Base-by-base conservation (phyloP, 2,113 vertebrate species). In the Hippotragus niger region DNA sequence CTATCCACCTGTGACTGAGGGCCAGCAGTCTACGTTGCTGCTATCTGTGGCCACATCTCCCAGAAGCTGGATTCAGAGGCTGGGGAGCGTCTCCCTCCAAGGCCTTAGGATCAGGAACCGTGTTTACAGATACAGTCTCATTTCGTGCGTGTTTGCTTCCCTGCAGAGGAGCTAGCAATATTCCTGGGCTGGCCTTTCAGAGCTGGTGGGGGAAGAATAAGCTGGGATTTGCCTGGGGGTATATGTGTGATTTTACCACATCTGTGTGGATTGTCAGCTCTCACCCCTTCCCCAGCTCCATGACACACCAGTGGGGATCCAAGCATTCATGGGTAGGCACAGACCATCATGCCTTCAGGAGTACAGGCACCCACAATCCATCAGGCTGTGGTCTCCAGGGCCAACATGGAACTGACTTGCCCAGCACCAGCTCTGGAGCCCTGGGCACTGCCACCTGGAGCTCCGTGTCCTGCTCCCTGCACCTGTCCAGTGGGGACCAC, bases 381-480 rank as follows among this genome's bases (percentile, higher is more conserved):
- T n/a, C 50, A 50, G 85, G 57, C 7, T 0, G 13, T 43, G 40
- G 5, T 55, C 36, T n/a, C 23, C 0, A 0, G 80, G 74, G 27
- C 33, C 31, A 40, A 3, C 1, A 0, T 2, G 2, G 50, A 45
- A 2, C 21, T 27, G 36, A 19, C 21, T 7, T 36, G 43, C 45
- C 40, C 2, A 5, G 64, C 25, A 53, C 47, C 58, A 13, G 29
- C 25, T 64, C 78, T 10, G n/a, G 43, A 27, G 4, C 53, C 80
- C 27, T 9, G 64, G 87, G 43, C 29, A 5, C 71, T 31, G 55
- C 81, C 3, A 1, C 11, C 90, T 45, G 45, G n/a, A 55, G 45
- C 45, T 45, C 33, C n/a, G 15, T 8, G 8, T 31, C 36, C 62
- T 31, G 6, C 11, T 25, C 52, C 15, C 47, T 52, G n/a, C 29